phyloP scores from a whole-genome alignment of 2,797 vertebrate species.

The Neopelma chrysocephalum region DNA sequence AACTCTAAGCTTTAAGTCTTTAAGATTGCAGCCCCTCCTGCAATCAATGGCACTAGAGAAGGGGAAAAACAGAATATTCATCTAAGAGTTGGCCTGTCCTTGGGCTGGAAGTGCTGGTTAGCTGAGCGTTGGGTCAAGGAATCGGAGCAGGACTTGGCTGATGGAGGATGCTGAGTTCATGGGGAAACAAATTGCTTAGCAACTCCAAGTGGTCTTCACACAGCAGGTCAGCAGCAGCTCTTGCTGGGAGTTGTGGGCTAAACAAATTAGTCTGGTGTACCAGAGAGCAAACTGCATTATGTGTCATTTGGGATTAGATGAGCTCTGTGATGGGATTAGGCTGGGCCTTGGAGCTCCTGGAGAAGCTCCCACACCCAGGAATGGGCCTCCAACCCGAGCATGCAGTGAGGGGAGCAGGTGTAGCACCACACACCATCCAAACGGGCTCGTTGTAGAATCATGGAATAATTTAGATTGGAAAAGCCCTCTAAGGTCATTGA shows the following conservation, averaged over 20 bases:
- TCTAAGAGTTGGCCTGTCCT: not conserved
- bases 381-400: rapidly evolving
- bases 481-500: not conserved
- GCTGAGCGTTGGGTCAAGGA: not conserved
- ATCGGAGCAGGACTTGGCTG: not conserved
- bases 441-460: rapidly evolving
- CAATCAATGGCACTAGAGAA: not conserved
- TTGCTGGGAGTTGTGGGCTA: not conserved
- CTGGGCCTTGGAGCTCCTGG: not conserved
- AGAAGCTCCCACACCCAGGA: not conserved
- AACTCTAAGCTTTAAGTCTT: not conserved
- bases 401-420: not conserved
- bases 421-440: rapidly evolving
- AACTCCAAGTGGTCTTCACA: rapidly evolving
- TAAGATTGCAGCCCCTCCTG: not conserved
- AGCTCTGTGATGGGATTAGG: not conserved
- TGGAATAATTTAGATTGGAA: not conserved
- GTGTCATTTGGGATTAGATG: not conserved
- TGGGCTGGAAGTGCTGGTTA: not conserved
- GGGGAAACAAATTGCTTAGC: not conserved
- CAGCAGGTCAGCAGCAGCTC: not conserved
- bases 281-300: not conserved
- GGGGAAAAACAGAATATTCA: not conserved
- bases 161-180: not conserved
- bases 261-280: not conserved